Base-by-base conservation (phyloP, 2,888 invertebrate genomes). In the Hemicrepidius hirtus region DNA sequence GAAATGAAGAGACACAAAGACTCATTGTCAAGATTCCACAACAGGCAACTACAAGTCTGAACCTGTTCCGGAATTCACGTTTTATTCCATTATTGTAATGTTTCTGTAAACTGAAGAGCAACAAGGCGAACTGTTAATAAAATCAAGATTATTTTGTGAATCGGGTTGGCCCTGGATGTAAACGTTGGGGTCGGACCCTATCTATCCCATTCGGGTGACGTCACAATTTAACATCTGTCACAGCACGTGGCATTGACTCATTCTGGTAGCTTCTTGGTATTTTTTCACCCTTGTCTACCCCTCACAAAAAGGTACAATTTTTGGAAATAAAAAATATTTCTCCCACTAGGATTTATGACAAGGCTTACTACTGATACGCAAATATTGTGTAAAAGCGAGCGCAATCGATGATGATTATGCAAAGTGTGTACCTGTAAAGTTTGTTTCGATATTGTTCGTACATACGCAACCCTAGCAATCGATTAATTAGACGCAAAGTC, bases 221-320 rank as follows among this genome's bases (percentile, higher is more conserved):
- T 75, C 76, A 77, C 59, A 57, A 50, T 66, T 66, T 68, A 74
- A 60, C 77, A 77, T 76, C 77, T 77, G 77, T 75, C 76, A 71
- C 73, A 68, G 74, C 77, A 76, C 77, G 76, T 77, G 76, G 71
- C 76, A 74, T 77, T 77, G 76, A 76, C 68, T 77, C 77, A 77
- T 75, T 72, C 72, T 63, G 37, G 63, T 62, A 64, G 72, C 68
- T 73, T 73, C 68, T 68, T 59, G 64, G 53, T 65, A 73, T 73
- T 73, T 73, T 72, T 68, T 55, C 55, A 37, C 50, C 50, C 28
- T n/a, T 37, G 20, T 53, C 49, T 21, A n/a, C n/a, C n/a, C n/a
- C n/a, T n/a, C n/a, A n/a, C n/a, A n/a, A n/a, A n/a, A n/a, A n/a
- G n/a, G n/a, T n/a, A n/a, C n/a, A n/a, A n/a, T n/a, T n/a, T n/a